These are phyloP conservation scores for Ceyx cyanopectus DNA, from an alignment of 2,113 vertebrate genomes.

Conservation along the genomic window DNA sequence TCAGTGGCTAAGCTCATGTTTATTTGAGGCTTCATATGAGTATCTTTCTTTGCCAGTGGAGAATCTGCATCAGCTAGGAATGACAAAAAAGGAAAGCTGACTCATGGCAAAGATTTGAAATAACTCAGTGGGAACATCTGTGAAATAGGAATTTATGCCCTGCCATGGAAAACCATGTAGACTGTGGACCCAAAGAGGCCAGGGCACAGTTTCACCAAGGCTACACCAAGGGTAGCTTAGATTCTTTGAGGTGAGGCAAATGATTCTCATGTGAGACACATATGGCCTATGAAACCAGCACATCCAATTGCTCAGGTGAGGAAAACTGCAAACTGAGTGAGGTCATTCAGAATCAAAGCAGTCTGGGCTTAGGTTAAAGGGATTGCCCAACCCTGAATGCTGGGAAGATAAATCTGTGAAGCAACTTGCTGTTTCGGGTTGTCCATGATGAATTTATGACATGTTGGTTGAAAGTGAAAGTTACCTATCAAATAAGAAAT, in stretches of 20 bases:
- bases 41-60: slow-evolving; percentile 42
- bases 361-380: neutral
- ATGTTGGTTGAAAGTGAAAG: neutral
- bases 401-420: neutral
- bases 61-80: slow-evolving; percentile 24
- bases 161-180: neutral
- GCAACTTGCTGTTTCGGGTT: neutral
- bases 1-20: neutral
- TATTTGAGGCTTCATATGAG: slow-evolving; percentile 44
- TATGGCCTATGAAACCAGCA: neutral
- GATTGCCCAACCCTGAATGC: neutral
- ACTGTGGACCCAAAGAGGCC: neutral
- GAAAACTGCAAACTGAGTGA: neutral
- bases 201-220: neutral
- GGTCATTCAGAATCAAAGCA: neutral
- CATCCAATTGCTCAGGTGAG: neutral
- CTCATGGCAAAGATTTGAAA: slow-evolving; percentile 53
- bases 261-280: neutral
- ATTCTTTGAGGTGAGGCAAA: neutral
- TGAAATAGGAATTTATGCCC: slow-evolving; percentile 28
- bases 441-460: neutral
- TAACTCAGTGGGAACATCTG: slow-evolving; percentile 51
- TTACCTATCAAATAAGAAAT: neutral
- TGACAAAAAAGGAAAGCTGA: slow-evolving; percentile 64
- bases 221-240: neutral